Evolutionary conservation across 2,888 invertebrate species (phyloP).

Genomic region (Amorpha juglandis): DNA sequence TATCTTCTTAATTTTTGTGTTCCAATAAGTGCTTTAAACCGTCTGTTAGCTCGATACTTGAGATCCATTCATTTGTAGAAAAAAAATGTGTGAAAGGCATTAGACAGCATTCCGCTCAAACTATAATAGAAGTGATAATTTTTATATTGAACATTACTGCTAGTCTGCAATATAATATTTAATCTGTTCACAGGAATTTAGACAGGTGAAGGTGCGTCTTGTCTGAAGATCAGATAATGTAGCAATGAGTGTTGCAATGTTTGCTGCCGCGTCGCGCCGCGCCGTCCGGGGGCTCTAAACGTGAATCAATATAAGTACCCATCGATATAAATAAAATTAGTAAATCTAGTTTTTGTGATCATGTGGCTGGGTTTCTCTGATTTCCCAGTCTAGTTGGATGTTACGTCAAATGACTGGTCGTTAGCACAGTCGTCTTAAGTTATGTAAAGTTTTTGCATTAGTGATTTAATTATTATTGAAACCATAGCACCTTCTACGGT

Average conservation of each 20-base stretch:
- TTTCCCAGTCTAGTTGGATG: slow-evolving; percentile 26
- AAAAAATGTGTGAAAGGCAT: not conserved
- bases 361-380: slow-evolving; percentile 38
- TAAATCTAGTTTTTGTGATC: slow-evolving; percentile 29
- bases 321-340: slow-evolving; percentile 13
- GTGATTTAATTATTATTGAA: too few species aligned
- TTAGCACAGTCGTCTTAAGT: not conserved
- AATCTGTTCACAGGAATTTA: not conserved
- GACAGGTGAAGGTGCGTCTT: slow-evolving; percentile 45
- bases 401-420: slow-evolving; percentile 19
- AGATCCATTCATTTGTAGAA: not conserved
- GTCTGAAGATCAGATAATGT: slow-evolving; percentile 49
- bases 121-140: not conserved
- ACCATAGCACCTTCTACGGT: too few species aligned
- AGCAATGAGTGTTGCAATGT: slow-evolving; percentile 45
- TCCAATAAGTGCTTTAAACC: too few species aligned
- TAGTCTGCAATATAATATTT: not conserved
- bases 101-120: not conserved
- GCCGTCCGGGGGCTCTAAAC: not conserved
- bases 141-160: not conserved
- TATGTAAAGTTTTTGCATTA: not conserved
- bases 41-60: too few species aligned
- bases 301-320: not conserved
- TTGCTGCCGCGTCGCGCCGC: slow-evolving; percentile 21
- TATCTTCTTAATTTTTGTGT: too few species aligned